These are phyloP conservation scores for Operophtera brumata DNA, from an alignment of 2,888 invertebrate genomes.

Conservation along the genomic window DNA sequence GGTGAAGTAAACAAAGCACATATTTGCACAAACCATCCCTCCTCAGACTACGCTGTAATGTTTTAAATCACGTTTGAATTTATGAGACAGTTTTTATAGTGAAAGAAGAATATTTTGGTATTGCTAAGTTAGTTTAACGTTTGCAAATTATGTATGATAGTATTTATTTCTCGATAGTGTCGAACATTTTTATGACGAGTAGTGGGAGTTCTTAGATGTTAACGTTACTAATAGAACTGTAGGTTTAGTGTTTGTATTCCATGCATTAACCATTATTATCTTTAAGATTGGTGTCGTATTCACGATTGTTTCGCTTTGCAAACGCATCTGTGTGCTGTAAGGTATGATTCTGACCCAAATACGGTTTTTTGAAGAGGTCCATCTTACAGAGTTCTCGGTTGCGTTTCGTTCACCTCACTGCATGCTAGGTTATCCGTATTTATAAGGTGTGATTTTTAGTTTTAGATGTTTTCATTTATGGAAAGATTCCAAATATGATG, in stretches of 20 bases:
- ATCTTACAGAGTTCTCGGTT: constrained; percentile 20
- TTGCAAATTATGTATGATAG: constrained; percentile 66
- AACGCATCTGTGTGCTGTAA: constrained; percentile 24
- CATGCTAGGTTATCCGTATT: constrained; percentile 64
- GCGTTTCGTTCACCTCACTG: constrained; percentile 41
- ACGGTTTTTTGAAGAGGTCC: constrained; percentile 15
- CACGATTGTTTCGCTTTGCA: constrained; percentile 33
- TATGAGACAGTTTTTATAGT: constrained; percentile 79
- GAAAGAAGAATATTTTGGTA: constrained; percentile 75
- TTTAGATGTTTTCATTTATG: constrained; percentile 66
- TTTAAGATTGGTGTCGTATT: constrained; percentile 50
- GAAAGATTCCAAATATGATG: constrained; percentile 77
- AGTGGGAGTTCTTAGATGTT: constrained; percentile 63
- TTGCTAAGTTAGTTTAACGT: constrained; percentile 77
- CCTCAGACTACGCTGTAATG: constrained; percentile 74
- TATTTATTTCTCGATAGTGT: constrained; percentile 69
- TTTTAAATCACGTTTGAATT: constrained; percentile 80
- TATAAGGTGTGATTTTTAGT: constrained; percentile 74
- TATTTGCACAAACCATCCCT: constrained; percentile 79
- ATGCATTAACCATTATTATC: constrained; percentile 55
- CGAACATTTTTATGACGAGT: constrained; percentile 61
- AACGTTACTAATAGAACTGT: constrained; percentile 64
- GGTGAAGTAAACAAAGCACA: constrained; percentile 71
- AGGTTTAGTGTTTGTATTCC: constrained; percentile 32
- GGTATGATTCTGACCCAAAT: constrained; percentile 21